Evolutionary conservation across 2,113 vertebrate species (phyloP), one percentile per base, ranked within the genome.

Genomic region (Tenebrosternarchus preto): DNA sequence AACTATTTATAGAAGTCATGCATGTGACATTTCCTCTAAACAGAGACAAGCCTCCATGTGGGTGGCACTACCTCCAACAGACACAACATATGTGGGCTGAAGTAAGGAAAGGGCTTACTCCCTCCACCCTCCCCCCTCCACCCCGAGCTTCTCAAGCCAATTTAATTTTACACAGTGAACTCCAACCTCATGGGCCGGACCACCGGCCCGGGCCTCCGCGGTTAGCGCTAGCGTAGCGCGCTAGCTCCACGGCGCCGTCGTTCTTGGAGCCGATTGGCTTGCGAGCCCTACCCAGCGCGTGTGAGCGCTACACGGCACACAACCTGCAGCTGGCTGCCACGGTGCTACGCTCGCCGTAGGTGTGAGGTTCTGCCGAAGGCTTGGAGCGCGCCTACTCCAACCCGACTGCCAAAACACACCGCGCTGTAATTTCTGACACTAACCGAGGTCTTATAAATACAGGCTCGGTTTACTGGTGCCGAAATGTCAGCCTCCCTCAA

Each of bases 1-100:
- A 86, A 87, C 88, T 93, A 93, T 93, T 92, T 89, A 88, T 92
- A 91, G 88, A 83, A 76, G 82, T 85, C 86, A 82, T 83, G 86
- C 75, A 86, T 90, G 89, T 80, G 83, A 77, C 0, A 83, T 82
- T 88, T 89, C 88, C 84, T 88, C 84, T 80, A 83, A 87, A 87
- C 87, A 82, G 86, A 83, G 31, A 77, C 75, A 70, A 84, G 80
- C 84, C 86, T 75, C 76, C 81, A 82, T 87, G 86, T 88, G 89
- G 91, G 90, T 87, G 89, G 89, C 87, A 84, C 80, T 82, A 88
- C 82, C 77, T 87, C 69, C 77, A 85, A 91, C 89, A 84, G 68
- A 82, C 70, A 74, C 73, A 77, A 83, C 82, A 79, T 71, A 77
- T 80, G 60, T 81, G 82, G 79, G 77, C 15, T 27, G n/a, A 31